Evolutionary conservation across 2,113 vertebrate genomes (phyloP).

Genomic region (Semicossyphus pulcher): DNA sequence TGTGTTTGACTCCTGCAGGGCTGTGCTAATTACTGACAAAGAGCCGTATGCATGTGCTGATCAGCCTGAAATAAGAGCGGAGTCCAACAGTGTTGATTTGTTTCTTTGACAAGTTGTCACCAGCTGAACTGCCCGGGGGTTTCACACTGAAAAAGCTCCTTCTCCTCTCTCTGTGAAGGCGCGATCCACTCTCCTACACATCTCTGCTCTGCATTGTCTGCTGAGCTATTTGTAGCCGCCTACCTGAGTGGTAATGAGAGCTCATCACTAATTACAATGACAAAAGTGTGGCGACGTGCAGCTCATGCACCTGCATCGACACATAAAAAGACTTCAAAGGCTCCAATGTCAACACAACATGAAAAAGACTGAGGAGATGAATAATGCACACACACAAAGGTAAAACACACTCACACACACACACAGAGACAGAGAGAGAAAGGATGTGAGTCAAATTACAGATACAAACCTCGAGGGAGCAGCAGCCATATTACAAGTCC

Average conservation of each 20-base stretch:
- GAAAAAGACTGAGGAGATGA: conserved; percentile 19
- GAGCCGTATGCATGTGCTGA: conserved; percentile 16
- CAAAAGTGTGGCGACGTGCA: neutral
- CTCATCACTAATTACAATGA: conserved; percentile 35
- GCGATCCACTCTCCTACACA: neutral
- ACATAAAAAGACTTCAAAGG: conserved; percentile 44
- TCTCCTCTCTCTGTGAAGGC: neutral
- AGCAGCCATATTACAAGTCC: conserved; percentile 41
- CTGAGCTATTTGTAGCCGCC: conserved; percentile 1
- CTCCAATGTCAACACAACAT: conserved; percentile 31
- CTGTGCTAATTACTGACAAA: conserved; percentile 29
- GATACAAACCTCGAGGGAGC: conserved; percentile 28
- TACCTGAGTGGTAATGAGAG: conserved; percentile 6
- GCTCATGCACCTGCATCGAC: conserved; percentile 30
- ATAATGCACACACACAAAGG: conserved; percentile 23
- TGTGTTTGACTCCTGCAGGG: conserved; percentile 14
- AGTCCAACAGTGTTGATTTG: conserved; percentile 25
- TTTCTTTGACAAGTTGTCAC: conserved; percentile 24
- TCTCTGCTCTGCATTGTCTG: neutral
- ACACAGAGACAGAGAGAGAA: neutral
- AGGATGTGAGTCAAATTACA: conserved; percentile 49
- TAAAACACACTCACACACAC: neutral
- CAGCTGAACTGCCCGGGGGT: conserved; percentile 19
- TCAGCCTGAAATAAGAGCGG: conserved; percentile 20
- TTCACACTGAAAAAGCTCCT: neutral